Base-by-base conservation (phyloP, 2,888 invertebrate species). In the Plebejus anna region DNA sequence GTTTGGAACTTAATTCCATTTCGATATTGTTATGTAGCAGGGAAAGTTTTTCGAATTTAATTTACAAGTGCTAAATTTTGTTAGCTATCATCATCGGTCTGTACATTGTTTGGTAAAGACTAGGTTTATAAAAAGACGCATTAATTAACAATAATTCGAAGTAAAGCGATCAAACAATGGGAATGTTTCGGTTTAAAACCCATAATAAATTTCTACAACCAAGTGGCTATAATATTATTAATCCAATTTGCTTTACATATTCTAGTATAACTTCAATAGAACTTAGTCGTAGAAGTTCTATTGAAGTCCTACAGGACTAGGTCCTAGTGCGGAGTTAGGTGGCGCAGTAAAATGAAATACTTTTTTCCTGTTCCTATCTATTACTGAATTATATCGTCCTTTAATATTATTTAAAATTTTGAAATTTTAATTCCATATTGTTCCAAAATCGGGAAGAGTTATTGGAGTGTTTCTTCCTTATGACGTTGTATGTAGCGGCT, bases 401-500 rank as follows among this genome's bases (percentile, higher is more conserved):
- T 66, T 13, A 36, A 66, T 28, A 61, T 61, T 28, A 2, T 4
- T 9, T 9, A n/a, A 59, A 22, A 61, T 22, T 61, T 1, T 66
- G 1, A 61, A 13, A 61, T 11, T 28, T 1, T 28, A 32, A 32
- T 32, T 66, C 16, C 4, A 36, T 16, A 32, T 13, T 66, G 2
- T 32, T 32, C 32, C 28, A 13, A 61, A 61, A 28, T 9, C 61
- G 28, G 9, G 28, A 7, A 28, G 9, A 66, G 4, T 36, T 32
- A 0, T 32, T 66, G 32, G 16, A 32, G 32, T 36, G 0, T 16
- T 36, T 11, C 9, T 36, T 36, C 16, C 13, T 32, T 32, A 13
- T 36, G 32, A 55, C 32, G 11, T 28, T 73, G 11, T 47, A 28
- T 51, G 32, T 73, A 73, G 73, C 88, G 87, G 88, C 89, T 86